phyloP scores from a whole-genome alignment of 92 coral and sea anemone species.

The Montipora capitata region DNA sequence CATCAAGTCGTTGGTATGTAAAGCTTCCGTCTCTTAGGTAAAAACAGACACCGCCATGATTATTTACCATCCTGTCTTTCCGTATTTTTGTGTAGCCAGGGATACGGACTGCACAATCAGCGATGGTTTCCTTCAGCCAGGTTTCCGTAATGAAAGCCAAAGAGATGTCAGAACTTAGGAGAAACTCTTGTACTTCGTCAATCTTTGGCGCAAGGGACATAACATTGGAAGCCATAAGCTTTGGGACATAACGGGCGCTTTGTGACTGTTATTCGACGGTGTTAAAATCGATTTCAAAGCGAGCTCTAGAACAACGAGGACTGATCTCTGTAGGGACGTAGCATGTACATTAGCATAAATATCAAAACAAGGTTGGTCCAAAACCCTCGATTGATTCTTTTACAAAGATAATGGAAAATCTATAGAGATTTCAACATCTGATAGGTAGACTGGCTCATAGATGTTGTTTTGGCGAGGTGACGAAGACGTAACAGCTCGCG shows the following conservation, averaged over 20 bases:
- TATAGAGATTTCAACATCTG: too few species aligned
- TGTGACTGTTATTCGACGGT: too few species aligned
- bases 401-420: too few species aligned
- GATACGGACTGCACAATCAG: slow-evolving; percentile 38
- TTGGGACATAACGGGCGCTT: not conserved
- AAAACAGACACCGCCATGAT: slow-evolving; percentile 25
- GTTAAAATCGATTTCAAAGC: too few species aligned
- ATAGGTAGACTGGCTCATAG: too few species aligned
- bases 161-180: slow-evolving; percentile 14
- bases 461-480: too few species aligned
- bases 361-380: too few species aligned
- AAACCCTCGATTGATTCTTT: too few species aligned
- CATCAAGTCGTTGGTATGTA: slow-evolving; percentile 23
- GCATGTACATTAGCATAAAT: too few species aligned
- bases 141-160: slow-evolving; percentile 42
- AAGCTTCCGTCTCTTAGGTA: slow-evolving; percentile 15
- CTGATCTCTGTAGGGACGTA: too few species aligned
- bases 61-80: slow-evolving; percentile 8
- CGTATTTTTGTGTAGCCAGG: slow-evolving; percentile 32
- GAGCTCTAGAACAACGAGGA: too few species aligned
- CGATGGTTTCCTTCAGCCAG: slow-evolving; percentile 66
- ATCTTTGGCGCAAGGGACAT: slow-evolving; percentile 69
- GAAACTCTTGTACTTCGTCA: slow-evolving; percentile 68
- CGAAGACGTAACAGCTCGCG: too few species aligned
- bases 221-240: not conserved